Evolutionary conservation across 2,888 invertebrate species (phyloP).

Genomic region (Ennomos fuscantarius): DNA sequence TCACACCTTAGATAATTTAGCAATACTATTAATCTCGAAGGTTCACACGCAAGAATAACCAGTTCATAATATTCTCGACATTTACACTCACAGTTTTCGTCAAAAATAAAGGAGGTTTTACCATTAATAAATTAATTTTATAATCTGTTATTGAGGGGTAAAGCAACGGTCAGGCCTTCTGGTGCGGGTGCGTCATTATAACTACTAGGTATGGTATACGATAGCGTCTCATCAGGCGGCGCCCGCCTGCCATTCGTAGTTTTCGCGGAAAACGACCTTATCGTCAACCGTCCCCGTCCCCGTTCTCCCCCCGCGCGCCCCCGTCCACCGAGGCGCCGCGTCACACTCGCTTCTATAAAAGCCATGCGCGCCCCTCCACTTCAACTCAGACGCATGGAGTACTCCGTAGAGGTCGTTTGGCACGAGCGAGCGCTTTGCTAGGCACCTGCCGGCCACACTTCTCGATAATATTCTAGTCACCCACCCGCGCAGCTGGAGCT

Average conservation of each 20-base stretch:
- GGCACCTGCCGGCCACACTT: conserved; percentile 85
- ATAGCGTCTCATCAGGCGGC: conserved; percentile 55
- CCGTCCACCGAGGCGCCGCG: conserved; percentile 63
- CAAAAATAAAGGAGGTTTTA: conserved; percentile 42
- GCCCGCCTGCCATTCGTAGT: conserved; percentile 67
- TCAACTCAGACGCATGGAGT: conserved; percentile 86
- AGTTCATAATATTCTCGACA: conserved; percentile 17
- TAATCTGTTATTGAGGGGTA: conserved; percentile 54
- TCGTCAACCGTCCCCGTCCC: conserved; percentile 54
- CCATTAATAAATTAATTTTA: conserved; percentile 43
- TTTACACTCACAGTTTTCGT: conserved; percentile 61
- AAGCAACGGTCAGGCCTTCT: conserved; percentile 66
- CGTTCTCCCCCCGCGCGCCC: conserved; percentile 46
- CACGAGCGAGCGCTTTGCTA: conserved; percentile 86
- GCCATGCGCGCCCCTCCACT: conserved; percentile 75
- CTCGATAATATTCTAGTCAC: conserved; percentile 83
- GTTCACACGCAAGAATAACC: conserved; percentile 42
- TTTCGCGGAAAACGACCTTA: conserved; percentile 82
- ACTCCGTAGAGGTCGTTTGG: conserved; percentile 86
- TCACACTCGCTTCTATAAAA: conserved; percentile 79
- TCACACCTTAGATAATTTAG: no score
- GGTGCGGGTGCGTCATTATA: conserved; percentile 64
- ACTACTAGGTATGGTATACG: conserved; percentile 55
- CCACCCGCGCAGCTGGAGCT: conserved; percentile 80
- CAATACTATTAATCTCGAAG: no score